Conservation (phyloP, 2,797 vertebrate genomes). For the Ceyx erithaca region DNA sequence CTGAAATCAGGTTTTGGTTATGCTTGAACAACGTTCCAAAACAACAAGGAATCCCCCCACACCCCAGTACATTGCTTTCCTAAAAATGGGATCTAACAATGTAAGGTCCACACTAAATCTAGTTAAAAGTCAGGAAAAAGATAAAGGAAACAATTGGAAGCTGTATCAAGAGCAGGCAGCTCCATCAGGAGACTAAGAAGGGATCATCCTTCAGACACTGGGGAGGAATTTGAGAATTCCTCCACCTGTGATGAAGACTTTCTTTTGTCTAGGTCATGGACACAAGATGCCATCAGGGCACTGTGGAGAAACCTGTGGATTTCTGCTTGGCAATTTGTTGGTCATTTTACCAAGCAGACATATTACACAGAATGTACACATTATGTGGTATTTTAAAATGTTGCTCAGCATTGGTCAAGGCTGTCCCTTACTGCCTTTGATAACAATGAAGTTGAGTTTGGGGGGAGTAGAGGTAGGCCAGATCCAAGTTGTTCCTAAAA, state of each 20-base stretch:
- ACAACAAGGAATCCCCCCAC: neutral
- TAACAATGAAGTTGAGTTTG: neutral
- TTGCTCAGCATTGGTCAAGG: neutral
- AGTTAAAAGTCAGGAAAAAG: neutral
- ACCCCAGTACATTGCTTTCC: neutral
- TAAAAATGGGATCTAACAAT: neutral
- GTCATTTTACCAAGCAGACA: neutral
- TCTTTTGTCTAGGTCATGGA: neutral
- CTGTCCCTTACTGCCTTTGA: neutral
- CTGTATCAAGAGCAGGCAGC: neutral
- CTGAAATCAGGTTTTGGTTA: neutral
- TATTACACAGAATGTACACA: neutral
- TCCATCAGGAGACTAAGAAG: neutral
- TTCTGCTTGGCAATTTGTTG: neutral
- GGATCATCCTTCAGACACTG: neutral
- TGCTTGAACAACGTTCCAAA: neutral
- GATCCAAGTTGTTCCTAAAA: neutral
- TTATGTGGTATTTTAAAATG: neutral
- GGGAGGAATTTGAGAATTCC: neutral
- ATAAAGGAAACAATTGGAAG: neutral
- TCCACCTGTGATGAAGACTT: neutral
- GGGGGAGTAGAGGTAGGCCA: neutral
- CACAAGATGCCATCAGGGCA: neutral
- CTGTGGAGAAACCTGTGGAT: neutral
- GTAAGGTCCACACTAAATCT: neutral